A percentile compares a stretch with the other conserved stretches of the same genome.
phyloP scores from a whole-genome alignment of 1,140 invertebrate species.

The Archivesica marissinica region DNA sequence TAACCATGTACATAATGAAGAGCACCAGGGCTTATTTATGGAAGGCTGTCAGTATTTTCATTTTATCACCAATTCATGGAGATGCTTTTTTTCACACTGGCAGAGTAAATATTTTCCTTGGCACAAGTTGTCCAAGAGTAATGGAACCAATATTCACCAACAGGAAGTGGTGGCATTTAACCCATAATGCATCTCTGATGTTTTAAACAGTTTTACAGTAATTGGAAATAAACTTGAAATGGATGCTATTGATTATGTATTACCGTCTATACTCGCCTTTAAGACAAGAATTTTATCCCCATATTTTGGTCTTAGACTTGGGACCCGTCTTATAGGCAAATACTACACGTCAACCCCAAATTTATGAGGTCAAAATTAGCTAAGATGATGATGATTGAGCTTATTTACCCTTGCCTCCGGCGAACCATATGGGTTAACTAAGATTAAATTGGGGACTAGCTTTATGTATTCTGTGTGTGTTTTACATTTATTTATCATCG shows the following conservation, averaged over 20 bases:
- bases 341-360: too few relatives aligned
- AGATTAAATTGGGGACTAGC: not conserved
- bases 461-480: too few relatives aligned
- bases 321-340: too few relatives aligned
- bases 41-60: not conserved
- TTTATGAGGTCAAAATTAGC: too few relatives aligned
- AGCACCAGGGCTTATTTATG: not conserved
- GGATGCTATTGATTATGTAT: constrained; percentile 26
- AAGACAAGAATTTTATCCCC: too few relatives aligned
- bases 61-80: not conserved
- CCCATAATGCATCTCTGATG: constrained; percentile 40
- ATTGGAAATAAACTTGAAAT: constrained; percentile 34
- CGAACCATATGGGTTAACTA: too few relatives aligned
- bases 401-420: too few relatives aligned
- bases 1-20: too few relatives aligned
- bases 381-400: too few relatives aligned
- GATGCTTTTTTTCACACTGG: not conserved
- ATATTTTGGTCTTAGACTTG: too few relatives aligned
- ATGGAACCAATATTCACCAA: not conserved
- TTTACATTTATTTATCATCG: too few relatives aligned
- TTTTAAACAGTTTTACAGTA: constrained; percentile 27
- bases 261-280: too few relatives aligned
- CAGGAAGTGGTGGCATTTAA: constrained; percentile 14
- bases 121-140: constrained; percentile 6
- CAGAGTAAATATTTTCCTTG: constrained; percentile 31